phyloP scores from a whole-genome alignment of 2,113 vertebrate genomes.

The Montifringilla adamsi region DNA sequence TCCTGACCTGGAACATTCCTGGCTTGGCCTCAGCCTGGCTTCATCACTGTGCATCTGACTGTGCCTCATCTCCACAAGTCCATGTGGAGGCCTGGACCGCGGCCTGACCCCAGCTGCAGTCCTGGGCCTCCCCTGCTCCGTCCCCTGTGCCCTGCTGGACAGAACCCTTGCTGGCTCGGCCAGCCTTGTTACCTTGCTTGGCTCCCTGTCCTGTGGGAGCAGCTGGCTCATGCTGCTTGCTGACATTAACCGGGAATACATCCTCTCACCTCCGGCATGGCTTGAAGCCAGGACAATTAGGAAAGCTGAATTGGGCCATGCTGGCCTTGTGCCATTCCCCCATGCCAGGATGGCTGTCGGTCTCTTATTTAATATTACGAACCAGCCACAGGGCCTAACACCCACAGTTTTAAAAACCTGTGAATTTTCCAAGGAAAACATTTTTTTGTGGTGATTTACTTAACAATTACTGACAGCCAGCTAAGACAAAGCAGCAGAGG shows the following conservation, averaged over 20 bases:
- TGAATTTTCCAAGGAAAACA: accelerated
- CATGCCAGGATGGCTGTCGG: not conserved
- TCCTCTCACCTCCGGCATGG: not conserved
- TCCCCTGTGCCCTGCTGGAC: not conserved
- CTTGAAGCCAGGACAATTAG: not conserved
- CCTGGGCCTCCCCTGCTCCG: not conserved
- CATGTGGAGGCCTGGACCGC: not conserved
- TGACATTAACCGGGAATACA: not conserved
- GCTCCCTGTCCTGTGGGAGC: not conserved
- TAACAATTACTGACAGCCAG: not conserved
- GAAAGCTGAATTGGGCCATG: not conserved
- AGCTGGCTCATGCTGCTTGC: accelerated
- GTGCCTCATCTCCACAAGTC: not conserved
- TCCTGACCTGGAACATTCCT: not conserved
- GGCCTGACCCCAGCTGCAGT: not conserved
- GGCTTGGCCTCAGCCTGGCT: not conserved
- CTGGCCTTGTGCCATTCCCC: not conserved
- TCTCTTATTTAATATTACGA: not conserved
- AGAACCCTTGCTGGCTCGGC: not conserved
- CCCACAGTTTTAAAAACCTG: not conserved
- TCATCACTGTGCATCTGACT: not conserved
- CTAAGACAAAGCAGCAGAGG: not conserved
- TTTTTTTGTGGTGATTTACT: not conserved
- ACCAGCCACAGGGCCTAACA: not conserved
- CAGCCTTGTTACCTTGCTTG: not conserved